phyloP scores from a whole-genome alignment of 2,113 vertebrate species.

The Stigmatopora argus region DNA sequence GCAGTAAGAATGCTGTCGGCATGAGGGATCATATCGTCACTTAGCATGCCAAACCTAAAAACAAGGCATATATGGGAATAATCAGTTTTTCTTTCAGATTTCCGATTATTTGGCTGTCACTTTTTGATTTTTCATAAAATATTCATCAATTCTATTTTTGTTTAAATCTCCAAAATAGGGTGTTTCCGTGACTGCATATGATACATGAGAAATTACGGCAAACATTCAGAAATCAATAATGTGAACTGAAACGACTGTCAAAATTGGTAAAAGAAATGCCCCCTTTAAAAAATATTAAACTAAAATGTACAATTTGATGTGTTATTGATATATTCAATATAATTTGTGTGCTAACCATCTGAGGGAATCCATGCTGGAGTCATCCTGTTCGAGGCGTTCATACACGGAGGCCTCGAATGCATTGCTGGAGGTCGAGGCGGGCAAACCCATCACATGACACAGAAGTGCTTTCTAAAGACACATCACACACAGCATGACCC shows the following conservation, averaged over 20 bases:
- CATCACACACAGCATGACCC: not conserved
- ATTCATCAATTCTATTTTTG: no score
- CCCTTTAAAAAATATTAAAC: no score
- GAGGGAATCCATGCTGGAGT: conserved; percentile 76
- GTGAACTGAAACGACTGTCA: no score
- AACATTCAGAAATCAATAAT: no score
- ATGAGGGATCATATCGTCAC: conserved; percentile 77
- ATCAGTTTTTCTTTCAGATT: no score
- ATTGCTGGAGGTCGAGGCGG: conserved; percentile 55
- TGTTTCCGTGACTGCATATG: no score
- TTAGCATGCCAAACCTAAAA: conserved; percentile 84
- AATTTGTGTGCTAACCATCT: conserved; percentile 71
- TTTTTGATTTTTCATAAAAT: no score
- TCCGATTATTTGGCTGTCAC: not conserved
- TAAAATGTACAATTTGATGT: not conserved
- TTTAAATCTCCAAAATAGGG: no score
- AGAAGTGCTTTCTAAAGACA: conserved; percentile 80
- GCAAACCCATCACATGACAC: conserved; percentile 77
- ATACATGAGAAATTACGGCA: no score
- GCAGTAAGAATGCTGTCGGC: conserved; percentile 80
- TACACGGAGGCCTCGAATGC: conserved; percentile 77
- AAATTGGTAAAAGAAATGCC: no score
- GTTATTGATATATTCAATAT: not conserved
- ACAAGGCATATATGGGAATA: conserved; percentile 15
- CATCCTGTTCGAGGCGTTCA: conserved; percentile 70